Conservation (phyloP, 2,888 invertebrate species). For the Caenorhabditis wallacei region DNA sequence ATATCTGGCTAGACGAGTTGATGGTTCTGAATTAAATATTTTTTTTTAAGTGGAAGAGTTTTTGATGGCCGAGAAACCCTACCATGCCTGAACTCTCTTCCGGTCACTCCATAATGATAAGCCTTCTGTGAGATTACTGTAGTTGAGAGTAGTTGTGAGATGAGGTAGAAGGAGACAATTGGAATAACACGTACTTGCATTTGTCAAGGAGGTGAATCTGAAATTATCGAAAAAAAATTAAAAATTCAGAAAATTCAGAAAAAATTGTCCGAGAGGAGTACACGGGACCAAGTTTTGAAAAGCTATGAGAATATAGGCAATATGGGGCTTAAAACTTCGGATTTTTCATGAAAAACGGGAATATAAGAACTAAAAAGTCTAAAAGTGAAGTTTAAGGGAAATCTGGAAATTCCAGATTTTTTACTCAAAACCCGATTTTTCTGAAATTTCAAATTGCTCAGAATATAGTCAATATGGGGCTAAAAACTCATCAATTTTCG, state of each 20-base stretch:
- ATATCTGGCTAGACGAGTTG: slow-evolving; percentile 31
- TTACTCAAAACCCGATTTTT: too few relatives aligned
- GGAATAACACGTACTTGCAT: slow-evolving; percentile 49
- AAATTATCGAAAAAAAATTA: neutral
- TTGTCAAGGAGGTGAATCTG: neutral
- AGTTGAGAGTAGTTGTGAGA: slow-evolving; percentile 21
- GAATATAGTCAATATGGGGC: too few relatives aligned
- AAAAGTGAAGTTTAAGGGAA: too few relatives aligned
- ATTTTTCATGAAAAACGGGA: too few relatives aligned
- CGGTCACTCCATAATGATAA: slow-evolving; percentile 45
- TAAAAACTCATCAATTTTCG: too few relatives aligned
- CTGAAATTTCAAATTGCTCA: too few relatives aligned
- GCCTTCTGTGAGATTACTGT: slow-evolving; percentile 14
- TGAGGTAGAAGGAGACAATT: slow-evolving; percentile 38
- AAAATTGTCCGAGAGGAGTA: neutral
- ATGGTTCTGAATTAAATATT: slow-evolving; percentile 13
- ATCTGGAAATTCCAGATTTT: too few relatives aligned
- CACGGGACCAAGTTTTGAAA: too few relatives aligned
- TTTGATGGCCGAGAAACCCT: neutral
- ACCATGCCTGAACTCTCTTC: neutral
- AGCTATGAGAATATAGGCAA: too few relatives aligned
- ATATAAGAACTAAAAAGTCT: too few relatives aligned
- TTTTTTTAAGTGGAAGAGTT: neutral
- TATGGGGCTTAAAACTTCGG: too few relatives aligned
- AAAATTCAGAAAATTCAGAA: slow-evolving; percentile 8